Evolutionary conservation across 1,140 invertebrate genomes (phyloP), one percentile per base, ranked within the genome.

Genomic region (Bombus haemorrhoidalis): DNA sequence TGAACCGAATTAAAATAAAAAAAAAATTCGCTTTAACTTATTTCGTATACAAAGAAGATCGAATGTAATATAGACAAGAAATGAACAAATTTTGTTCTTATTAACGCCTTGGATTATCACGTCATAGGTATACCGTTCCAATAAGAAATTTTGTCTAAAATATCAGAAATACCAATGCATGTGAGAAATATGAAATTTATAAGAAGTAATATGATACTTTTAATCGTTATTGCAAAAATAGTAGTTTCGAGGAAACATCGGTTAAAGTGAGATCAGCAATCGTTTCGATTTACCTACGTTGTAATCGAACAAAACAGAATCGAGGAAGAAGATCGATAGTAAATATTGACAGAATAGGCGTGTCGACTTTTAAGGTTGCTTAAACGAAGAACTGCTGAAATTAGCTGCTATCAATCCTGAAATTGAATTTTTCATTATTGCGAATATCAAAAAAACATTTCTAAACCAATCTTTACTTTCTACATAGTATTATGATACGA

Each of bases 311-410:
- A 47, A 81, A 81, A 43, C 25, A 8, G 37, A 32, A 74, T 82
- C 64, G 8, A 71, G 32, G 8, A 12, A 34, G 69, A 81, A 28
- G 57, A 81, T 81, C 53, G 43, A 81, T 81, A 62, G 18, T 22
- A 53, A 53, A 28, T 47, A 39, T 69, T 18, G 39, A 34, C 74
- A 74, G n/a, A 73, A 37, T 73, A 43, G 5, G 1, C 68, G 34
- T 18, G 37, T 6, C 69, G 34, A 47, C 32, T 82, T 82, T 64
- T 43, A 64, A 43, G 13, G 39, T 81, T 43, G 12, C 22, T n/a
- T 5, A 25, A 39, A 28, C 34, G 39, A 12, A 25, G 25, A 69
- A 69, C 10, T n/a, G n/a, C 22, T 39, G 4, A 5, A 28, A 39
- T 3, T 37, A 25, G 12, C 4, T 13, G 10, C 9, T 25, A 37